Evolutionary conservation across 2,888 invertebrate genomes (phyloP).

Genomic region (Philhelius pedissequus): DNA sequence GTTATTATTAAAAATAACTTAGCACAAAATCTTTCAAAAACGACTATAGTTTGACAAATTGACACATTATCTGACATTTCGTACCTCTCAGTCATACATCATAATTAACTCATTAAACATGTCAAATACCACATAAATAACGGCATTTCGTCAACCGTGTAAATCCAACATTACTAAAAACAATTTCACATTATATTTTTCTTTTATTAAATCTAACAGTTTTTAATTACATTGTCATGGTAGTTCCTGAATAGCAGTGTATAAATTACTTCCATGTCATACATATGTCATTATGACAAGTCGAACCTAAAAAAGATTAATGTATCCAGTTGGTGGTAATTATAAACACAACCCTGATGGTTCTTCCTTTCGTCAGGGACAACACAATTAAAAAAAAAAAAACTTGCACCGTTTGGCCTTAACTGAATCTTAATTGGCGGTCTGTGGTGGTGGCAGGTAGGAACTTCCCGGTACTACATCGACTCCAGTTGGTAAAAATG

Average conservation of each 20-base stretch:
- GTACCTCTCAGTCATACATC: too few species aligned
- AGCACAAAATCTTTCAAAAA: too few species aligned
- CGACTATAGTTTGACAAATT: too few species aligned
- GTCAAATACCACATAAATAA: too few species aligned
- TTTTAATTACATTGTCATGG: background rate
- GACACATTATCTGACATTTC: too few species aligned
- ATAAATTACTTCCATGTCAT: background rate
- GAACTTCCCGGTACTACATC: slow-evolving; percentile 77
- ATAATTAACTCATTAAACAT: too few species aligned
- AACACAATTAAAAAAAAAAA: background rate
- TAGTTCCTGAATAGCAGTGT: background rate
- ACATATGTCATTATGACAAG: background rate
- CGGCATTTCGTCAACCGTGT: too few species aligned
- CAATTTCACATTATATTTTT: too few species aligned
- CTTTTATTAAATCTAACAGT: background rate
- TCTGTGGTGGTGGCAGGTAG: slow-evolving; percentile 71
- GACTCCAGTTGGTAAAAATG: slow-evolving; percentile 73
- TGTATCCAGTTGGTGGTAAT: background rate
- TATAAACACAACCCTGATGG: background rate
- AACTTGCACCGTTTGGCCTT: background rate
- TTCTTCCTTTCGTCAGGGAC: background rate
- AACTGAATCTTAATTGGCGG: background rate
- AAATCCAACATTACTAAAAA: too few species aligned
- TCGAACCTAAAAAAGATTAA: background rate
- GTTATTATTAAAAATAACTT: too few species aligned